Evolutionary conservation across 2,113 vertebrate species (phyloP).

Genomic region (Natator depressus): DNA sequence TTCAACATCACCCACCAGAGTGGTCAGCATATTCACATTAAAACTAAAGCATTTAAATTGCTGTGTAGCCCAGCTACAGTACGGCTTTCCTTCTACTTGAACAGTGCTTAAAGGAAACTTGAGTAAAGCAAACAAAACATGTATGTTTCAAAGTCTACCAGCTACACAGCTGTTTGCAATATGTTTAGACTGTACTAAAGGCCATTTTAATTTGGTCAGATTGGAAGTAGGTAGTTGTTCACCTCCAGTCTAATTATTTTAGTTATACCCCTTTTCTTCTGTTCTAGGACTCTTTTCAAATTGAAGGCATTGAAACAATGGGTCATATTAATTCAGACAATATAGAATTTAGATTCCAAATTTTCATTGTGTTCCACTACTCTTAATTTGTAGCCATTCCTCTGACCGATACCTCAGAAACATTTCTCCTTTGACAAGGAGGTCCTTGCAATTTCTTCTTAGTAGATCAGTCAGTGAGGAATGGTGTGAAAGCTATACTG

Average conservation of each 20-base stretch:
- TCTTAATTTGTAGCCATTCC: constrained; percentile 12
- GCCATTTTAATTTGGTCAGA: not conserved
- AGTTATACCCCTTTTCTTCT: not conserved
- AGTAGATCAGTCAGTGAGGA: not conserved
- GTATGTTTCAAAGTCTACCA: not conserved
- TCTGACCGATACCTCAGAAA: not conserved
- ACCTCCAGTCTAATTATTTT: not conserved
- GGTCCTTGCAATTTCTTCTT: not conserved
- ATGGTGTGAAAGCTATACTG: constrained; percentile 23
- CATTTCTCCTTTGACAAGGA: not conserved
- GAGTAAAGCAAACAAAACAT: not conserved
- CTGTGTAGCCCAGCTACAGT: not conserved
- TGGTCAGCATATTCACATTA: not conserved
- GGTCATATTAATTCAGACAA: not conserved
- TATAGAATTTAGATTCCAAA: not conserved
- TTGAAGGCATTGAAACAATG: not conserved
- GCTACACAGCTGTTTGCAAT: not conserved
- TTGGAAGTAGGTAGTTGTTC: not conserved
- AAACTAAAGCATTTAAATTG: not conserved
- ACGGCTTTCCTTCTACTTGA: not conserved
- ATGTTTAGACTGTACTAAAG: not conserved
- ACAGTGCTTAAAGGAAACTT: constrained; percentile 27
- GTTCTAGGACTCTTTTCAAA: not conserved
- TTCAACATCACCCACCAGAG: not conserved
- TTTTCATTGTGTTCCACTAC: not conserved